Conservation (phyloP, 2,888 invertebrate genomes). For the Linnaemya tessellans region DNA sequence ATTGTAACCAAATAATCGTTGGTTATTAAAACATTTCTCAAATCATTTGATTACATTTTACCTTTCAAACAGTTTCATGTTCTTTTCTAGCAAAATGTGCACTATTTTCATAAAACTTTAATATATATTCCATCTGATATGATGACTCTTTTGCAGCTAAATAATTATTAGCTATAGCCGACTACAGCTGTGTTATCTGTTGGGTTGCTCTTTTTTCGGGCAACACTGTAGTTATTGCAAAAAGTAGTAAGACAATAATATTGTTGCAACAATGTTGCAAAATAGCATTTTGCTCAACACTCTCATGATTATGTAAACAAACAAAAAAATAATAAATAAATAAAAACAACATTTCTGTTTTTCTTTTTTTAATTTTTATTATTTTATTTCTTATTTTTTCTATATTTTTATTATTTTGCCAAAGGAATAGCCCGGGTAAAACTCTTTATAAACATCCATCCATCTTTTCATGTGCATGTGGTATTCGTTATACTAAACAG, state of each 20-base stretch:
- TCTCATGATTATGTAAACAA: slow-evolving; percentile 49
- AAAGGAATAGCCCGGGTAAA: slow-evolving; percentile 17
- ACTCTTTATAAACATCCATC: slow-evolving; percentile 18
- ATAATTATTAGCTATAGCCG: not conserved
- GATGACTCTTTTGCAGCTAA: too few species aligned
- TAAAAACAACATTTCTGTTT: slow-evolving; percentile 17
- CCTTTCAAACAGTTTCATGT: too few species aligned
- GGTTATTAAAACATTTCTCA: too few species aligned
- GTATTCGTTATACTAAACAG: slow-evolving; percentile 28
- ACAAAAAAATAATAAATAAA: slow-evolving; percentile 13
- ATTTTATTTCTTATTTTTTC: slow-evolving; percentile 25
- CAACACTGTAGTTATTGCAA: slow-evolving; percentile 1
- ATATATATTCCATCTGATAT: too few species aligned
- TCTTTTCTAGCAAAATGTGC: too few species aligned
- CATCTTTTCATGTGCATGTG: slow-evolving; percentile 32
- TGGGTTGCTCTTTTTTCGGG: not conserved
- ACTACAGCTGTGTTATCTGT: too few species aligned
- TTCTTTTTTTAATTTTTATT: not conserved
- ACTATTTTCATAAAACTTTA: too few species aligned
- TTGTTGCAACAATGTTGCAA: slow-evolving; percentile 63
- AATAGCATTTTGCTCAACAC: slow-evolving; percentile 36
- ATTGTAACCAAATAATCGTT: too few species aligned
- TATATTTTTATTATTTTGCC: slow-evolving; percentile 2
- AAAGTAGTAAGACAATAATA: slow-evolving; percentile 7
- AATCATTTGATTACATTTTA: too few species aligned